These are phyloP conservation scores for Gortyna flavago DNA, from an alignment of 2,888 invertebrate genomes.

Conservation along the genomic window DNA sequence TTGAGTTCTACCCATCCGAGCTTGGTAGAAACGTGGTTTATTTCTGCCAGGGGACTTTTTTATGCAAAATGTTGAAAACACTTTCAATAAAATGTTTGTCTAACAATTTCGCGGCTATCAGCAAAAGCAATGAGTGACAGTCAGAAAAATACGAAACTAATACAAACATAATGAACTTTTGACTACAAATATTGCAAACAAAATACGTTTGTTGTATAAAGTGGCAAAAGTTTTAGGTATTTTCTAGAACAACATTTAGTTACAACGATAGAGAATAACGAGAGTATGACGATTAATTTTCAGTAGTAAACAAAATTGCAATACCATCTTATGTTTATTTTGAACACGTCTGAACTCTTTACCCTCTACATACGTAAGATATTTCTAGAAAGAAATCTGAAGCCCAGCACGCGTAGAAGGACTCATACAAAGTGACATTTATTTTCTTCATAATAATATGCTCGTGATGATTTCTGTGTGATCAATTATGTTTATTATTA, in stretches of 20 bases:
- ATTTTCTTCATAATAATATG: neutral
- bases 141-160: neutral
- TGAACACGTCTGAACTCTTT: neutral
- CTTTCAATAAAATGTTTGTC: neutral
- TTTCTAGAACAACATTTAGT: slow-evolving; percentile 1
- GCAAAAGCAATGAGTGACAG: neutral
- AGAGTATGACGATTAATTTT: slow-evolving; percentile 22
- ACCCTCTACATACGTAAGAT: neutral
- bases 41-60: slow-evolving; percentile 42
- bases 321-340: slow-evolving; percentile 1
- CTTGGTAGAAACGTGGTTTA: slow-evolving; percentile 45
- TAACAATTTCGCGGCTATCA: neutral
- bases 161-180: neutral
- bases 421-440: neutral
- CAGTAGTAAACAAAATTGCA: slow-evolving; percentile 6
- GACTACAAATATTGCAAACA: neutral
- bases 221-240: neutral
- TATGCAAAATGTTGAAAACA: slow-evolving; percentile 16
- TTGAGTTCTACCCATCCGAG: slow-evolving; percentile 59
- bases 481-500: no score
- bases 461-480: no score
- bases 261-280: slow-evolving; percentile 5
- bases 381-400: neutral
- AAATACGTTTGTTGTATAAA: neutral
- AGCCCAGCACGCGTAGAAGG: no score